phyloP scores from a whole-genome alignment of 1,140 invertebrate species.

The Eriocheir sinensis region DNA sequence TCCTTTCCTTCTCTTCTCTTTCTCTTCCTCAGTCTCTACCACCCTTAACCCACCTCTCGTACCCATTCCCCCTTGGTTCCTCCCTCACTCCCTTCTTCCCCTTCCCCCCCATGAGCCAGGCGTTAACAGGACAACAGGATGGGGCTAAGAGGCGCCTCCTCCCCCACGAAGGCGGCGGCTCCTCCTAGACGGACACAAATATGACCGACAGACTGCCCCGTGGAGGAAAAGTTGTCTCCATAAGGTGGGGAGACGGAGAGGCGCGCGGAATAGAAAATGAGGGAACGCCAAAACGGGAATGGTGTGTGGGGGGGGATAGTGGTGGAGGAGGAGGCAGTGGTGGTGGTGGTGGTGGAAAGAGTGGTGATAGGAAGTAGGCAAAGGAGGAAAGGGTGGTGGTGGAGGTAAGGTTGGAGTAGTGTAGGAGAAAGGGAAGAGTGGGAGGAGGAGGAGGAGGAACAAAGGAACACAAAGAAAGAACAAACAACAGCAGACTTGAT shows the following conservation, averaged over 20 bases:
- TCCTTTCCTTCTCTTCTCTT: too few species aligned
- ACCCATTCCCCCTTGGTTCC: too few species aligned
- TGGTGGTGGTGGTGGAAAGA: background rate
- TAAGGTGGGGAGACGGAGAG: background rate
- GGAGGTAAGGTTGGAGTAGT: too few species aligned
- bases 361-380: too few species aligned
- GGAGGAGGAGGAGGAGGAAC: background rate
- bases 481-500: too few species aligned
- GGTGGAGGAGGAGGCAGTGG: background rate
- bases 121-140: conserved; percentile 10
- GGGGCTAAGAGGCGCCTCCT: background rate
- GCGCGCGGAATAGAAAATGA: background rate
- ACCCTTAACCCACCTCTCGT: too few species aligned
- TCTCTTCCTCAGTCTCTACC: too few species aligned
- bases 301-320: background rate
- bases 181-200: background rate
- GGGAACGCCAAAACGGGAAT: background rate
- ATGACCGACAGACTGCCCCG: background rate
- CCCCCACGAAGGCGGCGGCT: background rate
- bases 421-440: too few species aligned
- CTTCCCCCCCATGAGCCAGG: background rate
- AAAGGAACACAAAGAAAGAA: too few species aligned
- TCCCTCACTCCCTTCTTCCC: background rate
- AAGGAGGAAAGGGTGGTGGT: too few species aligned
- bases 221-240: conserved; percentile 2